Evolutionary conservation across 2,113 vertebrate species (phyloP).

Genomic region (Erinaceus europaeus): DNA sequence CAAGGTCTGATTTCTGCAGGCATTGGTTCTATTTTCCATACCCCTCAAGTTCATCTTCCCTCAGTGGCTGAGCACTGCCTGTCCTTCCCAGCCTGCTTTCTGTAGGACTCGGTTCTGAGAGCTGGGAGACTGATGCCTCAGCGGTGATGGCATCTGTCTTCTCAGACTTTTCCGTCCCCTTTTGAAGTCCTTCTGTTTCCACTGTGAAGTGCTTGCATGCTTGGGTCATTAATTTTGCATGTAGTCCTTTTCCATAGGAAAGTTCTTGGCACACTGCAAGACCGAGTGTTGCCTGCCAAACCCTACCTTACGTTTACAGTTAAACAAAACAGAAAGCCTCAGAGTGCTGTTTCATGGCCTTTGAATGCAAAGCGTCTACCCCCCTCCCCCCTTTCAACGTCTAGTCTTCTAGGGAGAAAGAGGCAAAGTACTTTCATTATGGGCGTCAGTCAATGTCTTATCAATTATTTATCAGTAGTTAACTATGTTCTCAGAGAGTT

Average conservation of each 20-base stretch:
- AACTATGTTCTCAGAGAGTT: background rate
- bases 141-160: background rate
- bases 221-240: slow-evolving; percentile 33
- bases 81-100: background rate
- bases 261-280: slow-evolving; percentile 18
- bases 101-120: background rate
- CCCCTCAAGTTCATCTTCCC: background rate
- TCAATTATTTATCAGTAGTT: slow-evolving; percentile 26
- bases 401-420: background rate
- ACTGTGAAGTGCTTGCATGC: background rate
- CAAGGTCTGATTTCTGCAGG: slow-evolving; percentile 56
- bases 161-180: slow-evolving; percentile 30
- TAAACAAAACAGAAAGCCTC: slow-evolving; percentile 56
- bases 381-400: background rate
- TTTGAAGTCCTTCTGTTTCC: background rate
- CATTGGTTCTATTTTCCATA: background rate
- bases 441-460: slow-evolving; percentile 1
- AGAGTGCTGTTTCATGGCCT: background rate
- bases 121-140: slow-evolving; percentile 19
- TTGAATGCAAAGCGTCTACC: background rate
- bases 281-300: slow-evolving; percentile 38
- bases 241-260: slow-evolving; percentile 5
- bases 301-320: slow-evolving; percentile 50
- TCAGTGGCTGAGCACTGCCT: background rate
- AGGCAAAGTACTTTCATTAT: background rate